Percentiles rank a stretch among this genome's conserved stretches.
These are phyloP conservation scores for Astropecten irregularis DNA, from an alignment of 53 echinoderm and acorn worm species.

Conservation along the genomic window DNA sequence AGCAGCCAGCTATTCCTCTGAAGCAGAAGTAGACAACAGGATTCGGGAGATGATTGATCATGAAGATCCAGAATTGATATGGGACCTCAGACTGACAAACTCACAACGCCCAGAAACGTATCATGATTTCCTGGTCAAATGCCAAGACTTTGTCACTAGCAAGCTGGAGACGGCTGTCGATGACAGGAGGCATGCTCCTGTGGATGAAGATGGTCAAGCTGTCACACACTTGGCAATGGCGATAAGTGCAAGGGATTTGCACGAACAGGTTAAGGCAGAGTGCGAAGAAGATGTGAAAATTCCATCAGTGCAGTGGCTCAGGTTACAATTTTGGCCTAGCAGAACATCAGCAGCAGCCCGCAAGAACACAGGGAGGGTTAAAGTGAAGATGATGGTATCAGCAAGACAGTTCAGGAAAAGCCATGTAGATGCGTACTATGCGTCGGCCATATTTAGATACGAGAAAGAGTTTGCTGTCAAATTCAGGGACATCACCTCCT, in stretches of 20 bases:
- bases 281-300: constrained; percentile 37
- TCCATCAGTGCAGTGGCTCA: constrained; percentile 59
- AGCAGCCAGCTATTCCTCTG: constrained; percentile 6
- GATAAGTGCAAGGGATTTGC: constrained; percentile 44
- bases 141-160: constrained; percentile 40
- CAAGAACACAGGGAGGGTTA: constrained; percentile 37
- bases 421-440: constrained; percentile 26
- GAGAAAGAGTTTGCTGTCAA: constrained; percentile 13
- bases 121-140: constrained; percentile 39
- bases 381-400: constrained; percentile 49
- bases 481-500: neutral
- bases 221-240: constrained; percentile 62
- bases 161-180: constrained; percentile 52
- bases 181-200: constrained; percentile 55
- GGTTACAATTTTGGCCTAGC: constrained; percentile 67
- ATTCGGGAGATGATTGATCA: constrained; percentile 49
- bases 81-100: constrained; percentile 33
- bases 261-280: constrained; percentile 36
- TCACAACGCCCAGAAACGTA: constrained; percentile 26
- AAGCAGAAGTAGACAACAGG: constrained; percentile 60
- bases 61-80: constrained; percentile 59
- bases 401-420: constrained; percentile 6
- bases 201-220: constrained; percentile 31
- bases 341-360: constrained; percentile 25
- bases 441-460: constrained; percentile 19